Evolutionary conservation across 2,888 invertebrate species (phyloP), one percentile per base, ranked within the genome.

Genomic region (Mycalesis mineus): DNA sequence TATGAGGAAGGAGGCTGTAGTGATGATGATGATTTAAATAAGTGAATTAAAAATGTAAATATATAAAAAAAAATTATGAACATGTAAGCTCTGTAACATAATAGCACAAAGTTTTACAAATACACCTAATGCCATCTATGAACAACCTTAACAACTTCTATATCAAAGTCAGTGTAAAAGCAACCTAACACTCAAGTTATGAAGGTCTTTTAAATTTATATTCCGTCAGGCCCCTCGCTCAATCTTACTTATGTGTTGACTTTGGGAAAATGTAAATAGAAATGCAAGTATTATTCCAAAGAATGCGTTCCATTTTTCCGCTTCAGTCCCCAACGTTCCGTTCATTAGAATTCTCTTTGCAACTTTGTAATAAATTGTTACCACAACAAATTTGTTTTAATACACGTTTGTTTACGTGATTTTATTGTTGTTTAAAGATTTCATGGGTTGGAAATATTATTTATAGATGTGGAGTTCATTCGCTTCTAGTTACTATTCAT

Each of bases 231-330:
- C 42, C 33, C 52, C 55, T 47, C 55, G 51, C 55, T 59, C 58
- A 55, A 58, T 58, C 55, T 55, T 58, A 54, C 58, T 58, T 55
- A 58, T 51, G 55, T 50, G 55, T 58, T 58, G 55, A 51, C 58
- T 55, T 50, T 51, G 50, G 40, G 52, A 45, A 51, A 57, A 55
- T 40, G 37, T 40, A 55, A 51, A 54, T 55, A 58, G 55, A 55
- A 55, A 50, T 54, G 54, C 54, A 44, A 44, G 54, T 42, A 42
- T 49, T 56, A 15, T 37, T 49, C 8, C 49, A 9, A 29, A 11
- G 41, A 50, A 56, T 44, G 49, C 42, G 33, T 41, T 33, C 52
- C 31, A 42, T 52, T 52, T 52, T 42, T 52, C 29, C 42, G 22
- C 41, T 42, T 52, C 42, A 22, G 17, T 17, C 5, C 17, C 15